Conservation (phyloP, 1,140 invertebrate species). For the Megalonaias nervosa region DNA sequence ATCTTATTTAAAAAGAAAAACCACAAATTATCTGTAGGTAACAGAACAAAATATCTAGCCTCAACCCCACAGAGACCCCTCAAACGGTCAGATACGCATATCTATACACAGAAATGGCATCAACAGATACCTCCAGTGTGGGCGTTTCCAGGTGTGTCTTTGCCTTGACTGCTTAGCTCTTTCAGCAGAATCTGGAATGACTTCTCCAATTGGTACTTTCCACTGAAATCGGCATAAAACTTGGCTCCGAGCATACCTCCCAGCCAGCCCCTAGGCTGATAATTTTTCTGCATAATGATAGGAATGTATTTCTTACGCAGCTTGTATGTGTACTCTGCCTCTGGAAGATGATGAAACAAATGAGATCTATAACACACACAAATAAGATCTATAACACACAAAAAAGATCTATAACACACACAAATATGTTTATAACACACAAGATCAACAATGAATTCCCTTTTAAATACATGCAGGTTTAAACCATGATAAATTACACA, state of each 20-base stretch:
- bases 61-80: no score
- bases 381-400: conserved; percentile 1
- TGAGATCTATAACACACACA: not conserved
- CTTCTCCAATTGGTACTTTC: conserved; percentile 61
- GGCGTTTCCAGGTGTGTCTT: conserved; percentile 21
- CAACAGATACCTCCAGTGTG: not conserved
- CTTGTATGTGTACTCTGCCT: conserved; percentile 66
- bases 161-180: conserved; percentile 33
- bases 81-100: no score
- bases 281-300: conserved; percentile 61
- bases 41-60: no score
- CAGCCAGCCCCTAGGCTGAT: conserved; percentile 66
- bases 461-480: no score
- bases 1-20: no score
- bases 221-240: conserved; percentile 64
- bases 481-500: no score
- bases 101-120: no score
- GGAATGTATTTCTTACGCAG: conserved; percentile 66
- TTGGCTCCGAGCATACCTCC: conserved; percentile 62
- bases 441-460: not conserved
- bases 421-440: not conserved
- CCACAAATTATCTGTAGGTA: no score
- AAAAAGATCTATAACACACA: no score
- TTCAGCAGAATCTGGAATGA: conserved; percentile 52
- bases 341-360: conserved; percentile 29